These are phyloP conservation scores for Gymnothorax reevesii DNA, from an alignment of 2,797 vertebrate species.

Conservation along the genomic window DNA sequence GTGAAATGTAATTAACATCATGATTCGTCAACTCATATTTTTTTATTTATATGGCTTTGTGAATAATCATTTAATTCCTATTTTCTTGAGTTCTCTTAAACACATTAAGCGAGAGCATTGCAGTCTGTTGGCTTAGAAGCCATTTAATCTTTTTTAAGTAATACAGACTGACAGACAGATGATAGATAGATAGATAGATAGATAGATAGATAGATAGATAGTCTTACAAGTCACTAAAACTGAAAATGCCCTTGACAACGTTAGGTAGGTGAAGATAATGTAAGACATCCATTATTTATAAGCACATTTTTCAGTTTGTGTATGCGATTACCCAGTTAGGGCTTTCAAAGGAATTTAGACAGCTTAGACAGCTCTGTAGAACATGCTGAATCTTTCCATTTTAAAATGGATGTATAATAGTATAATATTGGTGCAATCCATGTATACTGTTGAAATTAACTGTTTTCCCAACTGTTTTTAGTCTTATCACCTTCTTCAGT, in stretches of 20 bases:
- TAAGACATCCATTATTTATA: slow-evolving; percentile 11
- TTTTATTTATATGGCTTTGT: background rate
- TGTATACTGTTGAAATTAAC: background rate
- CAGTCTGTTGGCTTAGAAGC: background rate
- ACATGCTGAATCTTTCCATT: background rate
- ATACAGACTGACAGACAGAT: background rate
- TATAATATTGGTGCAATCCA: background rate
- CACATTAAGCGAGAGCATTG: background rate
- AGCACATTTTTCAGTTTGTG: slow-evolving; percentile 1
- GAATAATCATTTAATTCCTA: background rate
- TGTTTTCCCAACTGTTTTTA: background rate
- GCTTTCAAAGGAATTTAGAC: background rate
- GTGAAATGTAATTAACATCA: slow-evolving; percentile 1
- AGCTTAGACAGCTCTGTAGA: background rate
- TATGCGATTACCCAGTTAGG: slow-evolving; percentile 6
- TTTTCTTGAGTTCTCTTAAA: background rate
- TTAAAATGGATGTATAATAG: background rate
- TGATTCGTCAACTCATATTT: background rate
- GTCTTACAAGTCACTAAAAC: background rate
- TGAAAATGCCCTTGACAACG: background rate
- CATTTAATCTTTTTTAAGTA: background rate
- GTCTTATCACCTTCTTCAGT: background rate
- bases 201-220: background rate
- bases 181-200: background rate
- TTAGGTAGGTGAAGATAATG: background rate